A percentile compares a stretch with the other conserved stretches of the same genome.
phyloP scores from a whole-genome alignment of 1,140 invertebrate genomes.

The Leptopilina clavipes region DNA sequence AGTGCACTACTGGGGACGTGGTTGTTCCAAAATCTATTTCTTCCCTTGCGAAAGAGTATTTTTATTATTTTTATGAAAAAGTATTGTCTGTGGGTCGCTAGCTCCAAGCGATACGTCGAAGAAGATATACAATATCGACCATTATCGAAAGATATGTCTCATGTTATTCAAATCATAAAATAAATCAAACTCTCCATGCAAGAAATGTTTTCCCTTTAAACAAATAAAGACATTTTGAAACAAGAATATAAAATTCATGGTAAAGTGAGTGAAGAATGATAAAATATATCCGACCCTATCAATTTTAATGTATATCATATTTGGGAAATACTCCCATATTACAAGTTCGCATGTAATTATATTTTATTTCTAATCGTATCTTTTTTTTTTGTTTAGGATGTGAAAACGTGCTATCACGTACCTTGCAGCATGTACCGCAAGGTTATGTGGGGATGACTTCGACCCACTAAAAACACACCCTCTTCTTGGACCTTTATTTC shows the following conservation, averaged over 20 bases:
- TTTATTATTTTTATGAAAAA: conserved; percentile 52
- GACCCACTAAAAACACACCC: no score
- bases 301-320: no score
- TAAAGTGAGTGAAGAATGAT: background rate
- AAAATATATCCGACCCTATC: no score
- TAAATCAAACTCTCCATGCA: conserved; percentile 63
- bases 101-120: background rate
- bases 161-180: conserved; percentile 67
- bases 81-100: conserved; percentile 49
- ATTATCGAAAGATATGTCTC: conserved; percentile 62
- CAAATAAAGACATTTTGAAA: background rate
- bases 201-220: conserved; percentile 38
- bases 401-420: no score
- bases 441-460: no score
- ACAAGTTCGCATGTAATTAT: no score
- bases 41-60: conserved; percentile 22
- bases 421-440: no score
- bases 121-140: conserved; percentile 52
- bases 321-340: no score
- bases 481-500: no score
- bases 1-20: conserved; percentile 47
- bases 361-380: no score
- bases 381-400: no score
- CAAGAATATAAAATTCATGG: background rate
- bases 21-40: conserved; percentile 49